Conservation (phyloP, 2,113 vertebrate species). For the Ailurus styani region DNA sequence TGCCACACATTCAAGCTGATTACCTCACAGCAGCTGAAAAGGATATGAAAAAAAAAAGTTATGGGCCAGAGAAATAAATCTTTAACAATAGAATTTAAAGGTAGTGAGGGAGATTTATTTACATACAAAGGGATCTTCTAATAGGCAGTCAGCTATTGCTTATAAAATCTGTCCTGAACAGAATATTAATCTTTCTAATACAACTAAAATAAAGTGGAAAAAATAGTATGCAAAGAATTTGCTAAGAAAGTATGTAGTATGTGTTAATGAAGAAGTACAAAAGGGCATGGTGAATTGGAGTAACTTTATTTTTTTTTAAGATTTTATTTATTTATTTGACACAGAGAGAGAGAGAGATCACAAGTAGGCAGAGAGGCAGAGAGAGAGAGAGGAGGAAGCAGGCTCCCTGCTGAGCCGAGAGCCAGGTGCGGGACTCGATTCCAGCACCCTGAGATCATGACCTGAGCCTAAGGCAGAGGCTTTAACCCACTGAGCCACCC, state of each 20-base stretch:
- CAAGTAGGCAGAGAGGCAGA: no score
- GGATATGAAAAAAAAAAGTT: not conserved
- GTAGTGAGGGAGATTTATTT: not conserved
- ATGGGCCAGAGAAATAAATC: not conserved
- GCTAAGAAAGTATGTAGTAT: not conserved
- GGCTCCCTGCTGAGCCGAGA: no score
- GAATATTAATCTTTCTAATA: not conserved
- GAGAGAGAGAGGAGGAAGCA: no score
- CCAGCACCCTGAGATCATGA: no score
- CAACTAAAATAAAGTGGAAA: not conserved
- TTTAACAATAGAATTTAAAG: not conserved
- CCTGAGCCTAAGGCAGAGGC: no score
- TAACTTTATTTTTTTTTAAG: no score
- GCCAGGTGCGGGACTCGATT: no score
- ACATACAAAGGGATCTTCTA: not conserved
- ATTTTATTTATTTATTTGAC: no score
- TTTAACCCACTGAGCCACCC: no score
- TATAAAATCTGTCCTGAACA: not conserved
- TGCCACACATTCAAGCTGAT: not conserved
- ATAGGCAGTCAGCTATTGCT: not conserved
- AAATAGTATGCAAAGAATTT: not conserved
- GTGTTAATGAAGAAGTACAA: not conserved
- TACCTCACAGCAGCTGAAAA: not conserved
- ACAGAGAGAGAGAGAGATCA: no score
- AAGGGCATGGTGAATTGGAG: not conserved